Evolutionary conservation across 2,888 invertebrate genomes (phyloP).

Genomic region (Drosophila antonietae): DNA sequence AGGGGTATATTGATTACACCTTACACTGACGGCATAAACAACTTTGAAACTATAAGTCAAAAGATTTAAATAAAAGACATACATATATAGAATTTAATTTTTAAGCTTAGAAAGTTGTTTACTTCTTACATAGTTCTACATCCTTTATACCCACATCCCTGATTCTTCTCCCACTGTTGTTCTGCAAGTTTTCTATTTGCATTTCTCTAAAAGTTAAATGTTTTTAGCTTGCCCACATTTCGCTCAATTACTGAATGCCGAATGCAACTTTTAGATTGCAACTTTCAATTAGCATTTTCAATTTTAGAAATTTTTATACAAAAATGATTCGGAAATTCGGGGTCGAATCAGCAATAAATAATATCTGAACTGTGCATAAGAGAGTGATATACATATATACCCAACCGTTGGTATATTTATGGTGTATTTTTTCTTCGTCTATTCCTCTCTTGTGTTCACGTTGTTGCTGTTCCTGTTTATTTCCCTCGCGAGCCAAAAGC

Average conservation of each 20-base stretch:
- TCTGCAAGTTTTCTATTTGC: not conserved
- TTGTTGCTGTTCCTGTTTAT: constrained; percentile 15
- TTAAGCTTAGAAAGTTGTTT: no score
- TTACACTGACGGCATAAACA: not conserved
- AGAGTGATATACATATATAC: not conserved
- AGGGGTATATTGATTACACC: not conserved
- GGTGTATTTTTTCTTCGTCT: not conserved
- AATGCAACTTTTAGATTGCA: not conserved
- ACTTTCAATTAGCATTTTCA: not conserved
- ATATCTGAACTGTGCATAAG: not conserved
- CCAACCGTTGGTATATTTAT: not conserved
- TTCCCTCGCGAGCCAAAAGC: constrained; percentile 37
- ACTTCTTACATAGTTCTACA: not conserved
- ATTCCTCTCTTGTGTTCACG: not conserved
- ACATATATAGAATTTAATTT: no score
- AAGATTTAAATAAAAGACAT: no score
- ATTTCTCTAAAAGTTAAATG: not conserved
- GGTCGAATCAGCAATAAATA: not conserved
- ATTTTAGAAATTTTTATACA: not conserved
- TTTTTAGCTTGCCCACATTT: not conserved
- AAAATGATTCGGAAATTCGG: not conserved
- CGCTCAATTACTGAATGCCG: not conserved
- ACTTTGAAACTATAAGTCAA: no score
- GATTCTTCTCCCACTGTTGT: no score
- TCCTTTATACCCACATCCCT: not conserved